These are phyloP conservation scores for Acleris emargana DNA, from an alignment of 2,888 invertebrate species.

Conservation along the genomic window DNA sequence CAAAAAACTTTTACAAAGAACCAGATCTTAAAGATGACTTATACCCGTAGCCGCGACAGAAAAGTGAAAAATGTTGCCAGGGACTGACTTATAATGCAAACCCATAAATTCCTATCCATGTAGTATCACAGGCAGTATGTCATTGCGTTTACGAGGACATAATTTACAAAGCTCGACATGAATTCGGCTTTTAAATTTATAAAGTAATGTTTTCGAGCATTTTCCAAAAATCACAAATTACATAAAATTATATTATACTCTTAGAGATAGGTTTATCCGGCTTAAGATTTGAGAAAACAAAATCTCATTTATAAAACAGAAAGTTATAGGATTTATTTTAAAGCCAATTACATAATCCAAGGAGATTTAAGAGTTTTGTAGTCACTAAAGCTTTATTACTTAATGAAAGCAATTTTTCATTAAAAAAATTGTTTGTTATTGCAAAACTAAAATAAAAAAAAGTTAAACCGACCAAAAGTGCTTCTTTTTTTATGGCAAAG, in stretches of 20 bases:
- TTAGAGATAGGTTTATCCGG: background rate
- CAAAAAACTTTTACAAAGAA: background rate
- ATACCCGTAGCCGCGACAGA: background rate
- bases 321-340: slow-evolving; percentile 17
- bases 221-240: background rate
- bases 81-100: slow-evolving; percentile 6
- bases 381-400: background rate
- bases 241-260: too few relatives aligned
- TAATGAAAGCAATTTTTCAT: too few relatives aligned
- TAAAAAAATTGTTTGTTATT: too few relatives aligned
- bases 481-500: too few relatives aligned
- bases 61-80: slow-evolving; percentile 13
- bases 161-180: slow-evolving; percentile 61
- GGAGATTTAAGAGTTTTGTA: slow-evolving; percentile 11
- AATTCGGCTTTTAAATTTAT: slow-evolving; percentile 66
- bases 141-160: slow-evolving; percentile 55
- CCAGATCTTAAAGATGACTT: too few relatives aligned
- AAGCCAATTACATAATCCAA: slow-evolving; percentile 20
- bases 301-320: slow-evolving; percentile 15
- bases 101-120: slow-evolving; percentile 19
- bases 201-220: slow-evolving; percentile 40
- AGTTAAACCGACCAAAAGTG: too few relatives aligned
- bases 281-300: background rate
- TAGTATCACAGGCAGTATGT: slow-evolving; percentile 54
- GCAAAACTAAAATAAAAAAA: too few relatives aligned